A percentile compares a stretch with the other conserved stretches of the same genome.
Evolutionary conservation across 2,888 invertebrate species (phyloP).

Genomic region (Tetrapedia diversipes): DNA sequence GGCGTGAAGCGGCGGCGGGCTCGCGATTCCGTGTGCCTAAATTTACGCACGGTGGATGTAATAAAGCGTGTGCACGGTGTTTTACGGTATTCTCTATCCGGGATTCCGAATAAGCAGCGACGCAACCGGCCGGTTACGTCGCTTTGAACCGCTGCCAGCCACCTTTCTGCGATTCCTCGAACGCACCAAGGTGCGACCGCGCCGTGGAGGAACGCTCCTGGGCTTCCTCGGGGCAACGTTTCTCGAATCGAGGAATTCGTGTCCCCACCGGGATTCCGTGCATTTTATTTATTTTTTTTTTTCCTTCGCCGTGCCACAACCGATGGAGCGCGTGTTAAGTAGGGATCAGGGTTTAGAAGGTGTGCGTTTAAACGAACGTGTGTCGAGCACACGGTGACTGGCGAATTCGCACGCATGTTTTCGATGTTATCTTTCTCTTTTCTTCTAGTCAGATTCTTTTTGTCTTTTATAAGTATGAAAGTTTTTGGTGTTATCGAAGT

Average conservation of each 20-base stretch:
- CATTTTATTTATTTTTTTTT: neutral
- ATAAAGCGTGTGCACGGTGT: constrained; percentile 55
- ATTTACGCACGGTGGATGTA: constrained; percentile 59
- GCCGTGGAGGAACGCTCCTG: constrained; percentile 43
- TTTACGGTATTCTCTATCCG: constrained; percentile 61
- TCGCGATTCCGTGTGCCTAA: constrained; percentile 61
- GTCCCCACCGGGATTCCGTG: neutral
- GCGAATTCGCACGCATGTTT: too few species aligned
- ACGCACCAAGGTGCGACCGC: constrained; percentile 54
- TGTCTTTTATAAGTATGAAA: neutral
- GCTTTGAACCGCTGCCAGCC: constrained; percentile 65
- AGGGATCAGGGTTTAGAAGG: too few species aligned
- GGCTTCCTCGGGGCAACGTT: neutral
- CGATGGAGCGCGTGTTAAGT: too few species aligned
- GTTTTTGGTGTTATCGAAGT: too few species aligned
- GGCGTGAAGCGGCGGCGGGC: constrained; percentile 10
- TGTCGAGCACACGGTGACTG: too few species aligned
- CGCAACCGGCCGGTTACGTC: constrained; percentile 46
- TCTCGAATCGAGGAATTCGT: constrained; percentile 19
- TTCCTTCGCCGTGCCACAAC: fast-evolving
- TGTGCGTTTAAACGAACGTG: too few species aligned
- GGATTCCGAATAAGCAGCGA: constrained; percentile 63
- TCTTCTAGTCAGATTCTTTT: neutral
- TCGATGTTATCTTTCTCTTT: too few species aligned
- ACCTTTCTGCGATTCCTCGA: constrained; percentile 55